These are phyloP conservation scores for Anoplophora glabripennis DNA, from an alignment of 1,140 invertebrate genomes.

Conservation along the genomic window DNA sequence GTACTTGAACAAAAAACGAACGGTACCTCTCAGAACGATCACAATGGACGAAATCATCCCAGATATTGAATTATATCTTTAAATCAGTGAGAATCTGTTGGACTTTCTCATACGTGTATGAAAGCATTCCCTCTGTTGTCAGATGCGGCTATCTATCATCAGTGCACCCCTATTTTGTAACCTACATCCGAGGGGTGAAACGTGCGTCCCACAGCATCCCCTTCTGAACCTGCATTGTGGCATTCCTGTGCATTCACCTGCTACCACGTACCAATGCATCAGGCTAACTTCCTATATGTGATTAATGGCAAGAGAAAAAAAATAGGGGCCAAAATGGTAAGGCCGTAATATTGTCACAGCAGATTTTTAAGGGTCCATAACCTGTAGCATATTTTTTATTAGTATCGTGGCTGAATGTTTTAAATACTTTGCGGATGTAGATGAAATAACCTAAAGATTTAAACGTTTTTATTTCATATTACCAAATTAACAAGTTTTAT, in stretches of 20 bases:
- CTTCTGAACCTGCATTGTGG: conserved; percentile 4
- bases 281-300: conserved; percentile 15
- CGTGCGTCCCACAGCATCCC: conserved; percentile 20
- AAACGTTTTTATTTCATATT: too few species aligned
- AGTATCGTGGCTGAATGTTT: too few species aligned
- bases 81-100: conserved; percentile 28
- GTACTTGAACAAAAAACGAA: too few species aligned
- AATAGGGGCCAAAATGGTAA: too few species aligned
- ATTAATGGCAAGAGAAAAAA: too few species aligned
- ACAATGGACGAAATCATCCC: not conserved
- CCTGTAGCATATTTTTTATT: too few species aligned
- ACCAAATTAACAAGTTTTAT: too few species aligned
- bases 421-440: too few species aligned
- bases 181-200: conserved; percentile 15
- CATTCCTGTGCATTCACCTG: conserved; percentile 23
- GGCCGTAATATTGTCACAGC: too few species aligned
- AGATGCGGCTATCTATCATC: conserved; percentile 35
- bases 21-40: too few species aligned
- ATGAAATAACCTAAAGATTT: too few species aligned
- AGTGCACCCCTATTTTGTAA: conserved; percentile 22
- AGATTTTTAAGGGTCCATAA: too few species aligned
- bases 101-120: conserved; percentile 30
- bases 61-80: conserved; percentile 19
- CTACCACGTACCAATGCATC: conserved; percentile 12
- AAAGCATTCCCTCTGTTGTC: conserved; percentile 27